phyloP scores from a whole-genome alignment of 2,888 invertebrate species.

The Drosophila yooni region DNA sequence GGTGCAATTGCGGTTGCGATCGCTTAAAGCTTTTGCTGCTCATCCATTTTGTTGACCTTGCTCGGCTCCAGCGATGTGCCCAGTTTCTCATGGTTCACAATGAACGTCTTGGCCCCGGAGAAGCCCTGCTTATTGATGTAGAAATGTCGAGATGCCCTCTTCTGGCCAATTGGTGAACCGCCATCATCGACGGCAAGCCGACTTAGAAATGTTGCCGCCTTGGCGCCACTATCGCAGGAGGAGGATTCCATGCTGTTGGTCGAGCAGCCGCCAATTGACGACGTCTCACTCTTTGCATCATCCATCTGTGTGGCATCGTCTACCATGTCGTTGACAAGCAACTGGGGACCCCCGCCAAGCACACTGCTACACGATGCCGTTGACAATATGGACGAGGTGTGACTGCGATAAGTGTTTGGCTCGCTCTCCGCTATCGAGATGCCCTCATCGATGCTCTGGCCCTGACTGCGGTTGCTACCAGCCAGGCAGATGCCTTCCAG shows the following conservation, averaged over 20 bases:
- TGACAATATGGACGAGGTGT: conserved; percentile 65
- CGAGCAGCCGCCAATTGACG: conserved; percentile 81
- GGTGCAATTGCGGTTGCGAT: conserved; percentile 36
- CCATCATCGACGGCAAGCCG: conserved; percentile 69
- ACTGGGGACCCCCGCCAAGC: conserved; percentile 57
- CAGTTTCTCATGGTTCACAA: conserved; percentile 76
- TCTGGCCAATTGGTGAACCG: conserved; percentile 63
- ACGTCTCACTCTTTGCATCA: conserved; percentile 83
- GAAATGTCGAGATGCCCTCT: conserved; percentile 56
- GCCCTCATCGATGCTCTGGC: conserved; percentile 79
- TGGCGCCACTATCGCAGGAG: conserved; percentile 76
- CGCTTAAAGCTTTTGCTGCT: conserved; percentile 76
- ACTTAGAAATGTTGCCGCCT: conserved; percentile 71
- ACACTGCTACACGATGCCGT: conserved; percentile 61
- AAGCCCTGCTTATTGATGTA: conserved; percentile 79
- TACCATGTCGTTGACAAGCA: conserved; percentile 75
- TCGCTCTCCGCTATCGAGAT: conserved; percentile 79
- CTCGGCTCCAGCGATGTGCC: conserved; percentile 40
- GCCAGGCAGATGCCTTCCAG: conserved; percentile 61
- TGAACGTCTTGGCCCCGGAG: conserved; percentile 77
- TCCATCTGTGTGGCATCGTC: conserved; percentile 83
- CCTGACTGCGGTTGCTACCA: conserved; percentile 81
- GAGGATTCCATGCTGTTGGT: conserved; percentile 81
- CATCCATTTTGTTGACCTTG: conserved; percentile 53
- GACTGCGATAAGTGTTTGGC: conserved; percentile 63